Evolutionary conservation across 1,140 invertebrate genomes (phyloP).

Genomic region (Polypedilum pembai): DNA sequence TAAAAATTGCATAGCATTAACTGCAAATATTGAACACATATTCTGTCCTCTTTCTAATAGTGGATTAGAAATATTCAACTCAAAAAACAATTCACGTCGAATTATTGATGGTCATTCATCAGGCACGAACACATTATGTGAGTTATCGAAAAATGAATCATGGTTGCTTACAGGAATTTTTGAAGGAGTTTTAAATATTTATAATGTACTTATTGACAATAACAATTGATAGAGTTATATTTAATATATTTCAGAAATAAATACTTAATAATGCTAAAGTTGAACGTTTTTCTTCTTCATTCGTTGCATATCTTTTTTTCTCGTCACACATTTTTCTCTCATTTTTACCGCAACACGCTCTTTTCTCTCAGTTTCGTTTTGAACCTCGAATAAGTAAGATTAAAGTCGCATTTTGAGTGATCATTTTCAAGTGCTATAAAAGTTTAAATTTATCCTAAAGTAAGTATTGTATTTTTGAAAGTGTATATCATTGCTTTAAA

Average conservation of each 20-base stretch:
- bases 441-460: not conserved
- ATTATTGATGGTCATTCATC: not conserved
- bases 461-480: not conserved
- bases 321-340: not conserved
- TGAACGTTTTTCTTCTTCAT: not conserved
- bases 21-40: not conserved
- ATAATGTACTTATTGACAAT: not conserved
- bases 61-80: not conserved
- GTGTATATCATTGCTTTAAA: not conserved
- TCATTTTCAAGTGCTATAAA: not conserved
- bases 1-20: not conserved
- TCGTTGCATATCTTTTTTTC: not conserved
- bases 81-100: not conserved
- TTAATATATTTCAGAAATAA: not conserved
- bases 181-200: not conserved
- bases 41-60: not conserved
- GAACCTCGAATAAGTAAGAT: not conserved
- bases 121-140: not conserved
- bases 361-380: not conserved
- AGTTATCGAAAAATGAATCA: constrained; percentile 8
- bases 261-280: too few species aligned
- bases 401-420: not conserved
- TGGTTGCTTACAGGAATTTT: constrained; percentile 1
- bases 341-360: not conserved
- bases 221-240: not conserved